Percentiles rank a stretch among this genome's conserved stretches.
These are phyloP conservation scores for Jaculus jaculus DNA, from an alignment of 2,113 vertebrate species.

Conservation along the genomic window DNA sequence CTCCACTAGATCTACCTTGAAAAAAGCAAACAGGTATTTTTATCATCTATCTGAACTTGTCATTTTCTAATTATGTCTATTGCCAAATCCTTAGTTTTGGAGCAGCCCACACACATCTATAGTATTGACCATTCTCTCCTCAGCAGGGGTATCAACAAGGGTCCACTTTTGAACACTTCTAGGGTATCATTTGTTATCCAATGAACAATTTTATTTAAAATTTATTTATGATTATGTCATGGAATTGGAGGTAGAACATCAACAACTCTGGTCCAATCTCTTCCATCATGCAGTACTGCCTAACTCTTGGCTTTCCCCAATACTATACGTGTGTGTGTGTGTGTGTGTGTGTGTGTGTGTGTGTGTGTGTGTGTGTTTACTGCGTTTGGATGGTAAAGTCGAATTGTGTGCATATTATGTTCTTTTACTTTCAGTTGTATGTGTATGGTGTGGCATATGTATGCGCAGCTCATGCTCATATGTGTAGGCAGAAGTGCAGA, in stretches of 20 bases:
- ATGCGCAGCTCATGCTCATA: no score
- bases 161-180: background rate
- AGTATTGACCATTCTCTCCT: background rate
- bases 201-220: constrained; percentile 1
- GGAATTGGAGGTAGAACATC: background rate
- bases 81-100: background rate
- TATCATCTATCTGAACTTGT: background rate
- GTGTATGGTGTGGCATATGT: no score
- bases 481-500: no score
- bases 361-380: no score
- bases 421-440: no score
- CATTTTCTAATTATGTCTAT: background rate
- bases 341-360: no score
- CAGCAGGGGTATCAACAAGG: background rate
- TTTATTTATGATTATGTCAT: background rate
- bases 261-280: background rate
- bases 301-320: background rate
- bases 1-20: no score
- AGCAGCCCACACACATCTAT: background rate
- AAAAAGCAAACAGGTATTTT: background rate
- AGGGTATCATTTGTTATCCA: background rate
- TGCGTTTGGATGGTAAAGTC: no score
- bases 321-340: background rate
- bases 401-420: no score
- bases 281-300: background rate